phyloP scores from a whole-genome alignment of 2,888 invertebrate genomes.

The Onthophagus sagittarius region DNA sequence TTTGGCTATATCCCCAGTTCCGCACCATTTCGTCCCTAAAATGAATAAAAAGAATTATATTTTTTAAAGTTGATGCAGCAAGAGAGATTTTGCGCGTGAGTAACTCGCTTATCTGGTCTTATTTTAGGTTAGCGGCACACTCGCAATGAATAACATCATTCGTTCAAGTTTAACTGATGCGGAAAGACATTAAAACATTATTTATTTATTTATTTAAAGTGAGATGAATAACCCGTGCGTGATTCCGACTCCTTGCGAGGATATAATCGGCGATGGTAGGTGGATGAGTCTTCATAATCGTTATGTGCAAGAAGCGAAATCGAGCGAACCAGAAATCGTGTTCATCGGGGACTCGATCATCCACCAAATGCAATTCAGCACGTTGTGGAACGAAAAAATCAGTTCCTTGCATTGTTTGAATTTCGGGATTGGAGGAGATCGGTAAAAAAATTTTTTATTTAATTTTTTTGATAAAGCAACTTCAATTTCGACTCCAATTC shows the following conservation, averaged over 20 bases:
- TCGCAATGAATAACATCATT: not conserved
- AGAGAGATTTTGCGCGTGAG: not conserved
- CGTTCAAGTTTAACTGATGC: not conserved
- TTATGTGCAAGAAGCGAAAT: conserved; percentile 58
- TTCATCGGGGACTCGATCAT: conserved; percentile 68
- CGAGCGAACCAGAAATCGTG: conserved; percentile 61
- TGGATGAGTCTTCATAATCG: conserved; percentile 61
- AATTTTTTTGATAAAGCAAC: not conserved
- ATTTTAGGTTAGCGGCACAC: conserved; percentile 6
- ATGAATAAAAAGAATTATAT: conserved; percentile 25
- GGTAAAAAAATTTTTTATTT: conserved; percentile 35
- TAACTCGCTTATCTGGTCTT: not conserved
- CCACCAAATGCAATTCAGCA: conserved; percentile 56
- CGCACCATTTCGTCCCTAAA: conserved; percentile 89
- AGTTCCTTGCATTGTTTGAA: conserved; percentile 66
- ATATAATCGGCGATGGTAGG: conserved; percentile 56
- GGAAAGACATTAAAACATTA: not conserved
- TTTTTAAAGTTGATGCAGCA: not conserved
- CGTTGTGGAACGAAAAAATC: conserved; percentile 62
- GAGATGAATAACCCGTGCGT: conserved; percentile 49
- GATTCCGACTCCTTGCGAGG: conserved; percentile 52
- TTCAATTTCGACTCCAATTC: not conserved
- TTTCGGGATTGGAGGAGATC: conserved; percentile 67
- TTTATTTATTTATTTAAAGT: not conserved
- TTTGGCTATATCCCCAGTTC: conserved; percentile 81